A percentile compares a stretch with the other conserved stretches of the same genome.
phyloP scores from a whole-genome alignment of 1,140 invertebrate species.

The Neotoxoptera formosana region DNA sequence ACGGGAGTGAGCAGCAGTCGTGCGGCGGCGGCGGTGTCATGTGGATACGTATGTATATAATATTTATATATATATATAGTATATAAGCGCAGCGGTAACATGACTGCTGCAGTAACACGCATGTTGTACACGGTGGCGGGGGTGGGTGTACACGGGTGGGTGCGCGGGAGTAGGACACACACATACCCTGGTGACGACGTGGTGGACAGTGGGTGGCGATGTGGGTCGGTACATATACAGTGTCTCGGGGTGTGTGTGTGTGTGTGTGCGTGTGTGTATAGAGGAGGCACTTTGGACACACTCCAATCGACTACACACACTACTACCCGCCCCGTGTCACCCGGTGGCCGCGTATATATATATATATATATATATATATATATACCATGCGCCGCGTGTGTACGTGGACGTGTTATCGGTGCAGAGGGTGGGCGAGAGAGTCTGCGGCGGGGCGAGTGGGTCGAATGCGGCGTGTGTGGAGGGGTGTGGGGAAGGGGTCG shows the following conservation, averaged over 20 bases:
- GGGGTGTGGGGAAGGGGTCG: not conserved
- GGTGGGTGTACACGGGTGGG: not conserved
- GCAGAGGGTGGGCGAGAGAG: not conserved
- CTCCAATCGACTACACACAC: conserved; percentile 26
- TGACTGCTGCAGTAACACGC: conserved; percentile 11
- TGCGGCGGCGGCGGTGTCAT: not conserved
- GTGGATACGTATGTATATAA: not conserved
- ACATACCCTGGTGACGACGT: not conserved
- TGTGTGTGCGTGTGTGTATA: not conserved
- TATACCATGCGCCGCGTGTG: not conserved
- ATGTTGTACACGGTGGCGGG: not conserved
- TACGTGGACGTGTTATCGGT: not conserved
- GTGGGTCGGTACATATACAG: not conserved
- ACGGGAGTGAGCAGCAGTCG: not conserved
- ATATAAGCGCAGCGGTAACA: not conserved
- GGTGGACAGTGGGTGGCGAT: not conserved
- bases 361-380: too few species aligned
- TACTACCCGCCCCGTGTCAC: not conserved
- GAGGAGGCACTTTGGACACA: conserved; percentile 28
- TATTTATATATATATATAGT: not conserved
- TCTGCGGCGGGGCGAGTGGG: not conserved
- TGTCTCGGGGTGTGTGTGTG: not conserved
- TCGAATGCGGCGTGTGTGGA: not conserved
- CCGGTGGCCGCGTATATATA: not conserved
- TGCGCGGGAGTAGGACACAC: not conserved